Percentiles rank a stretch among this genome's conserved stretches.
Conservation (phyloP, 2,888 invertebrate genomes). For the Bhutanitis thaidina region DNA sequence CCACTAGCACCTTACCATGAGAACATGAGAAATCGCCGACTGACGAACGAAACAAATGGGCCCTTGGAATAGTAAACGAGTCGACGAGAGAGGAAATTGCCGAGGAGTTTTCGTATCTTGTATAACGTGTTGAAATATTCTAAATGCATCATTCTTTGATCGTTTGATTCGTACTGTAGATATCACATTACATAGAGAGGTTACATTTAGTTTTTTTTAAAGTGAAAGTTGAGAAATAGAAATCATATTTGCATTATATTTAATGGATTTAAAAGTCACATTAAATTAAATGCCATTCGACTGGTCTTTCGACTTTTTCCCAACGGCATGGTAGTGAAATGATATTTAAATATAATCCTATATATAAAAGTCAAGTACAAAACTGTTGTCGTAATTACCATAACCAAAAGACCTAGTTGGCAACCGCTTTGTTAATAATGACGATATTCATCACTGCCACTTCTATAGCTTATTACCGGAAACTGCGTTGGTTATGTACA, state of each 20-base stretch:
- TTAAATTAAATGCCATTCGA: not conserved
- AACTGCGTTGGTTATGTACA: too few species aligned
- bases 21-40: constrained; percentile 22
- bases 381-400: too few species aligned
- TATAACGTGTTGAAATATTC: not conserved
- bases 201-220: too few species aligned
- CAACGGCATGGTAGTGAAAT: too few species aligned
- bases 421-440: too few species aligned
- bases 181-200: too few species aligned
- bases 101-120: constrained; percentile 8
- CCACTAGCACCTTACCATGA: constrained; percentile 15
- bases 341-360: too few species aligned
- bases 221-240: not conserved
- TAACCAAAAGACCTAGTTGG: too few species aligned
- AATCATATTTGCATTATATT: not conserved
- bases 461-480: too few species aligned
- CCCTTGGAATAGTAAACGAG: constrained; percentile 3
- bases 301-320: too few species aligned
- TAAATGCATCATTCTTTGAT: not conserved
- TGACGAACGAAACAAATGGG: constrained; percentile 7
- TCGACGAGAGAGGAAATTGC: constrained; percentile 10
- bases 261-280: not conserved
- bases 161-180: not conserved
- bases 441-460: too few species aligned
- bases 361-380: too few species aligned